These are phyloP conservation scores for Drosophila dunni DNA, from an alignment of 1,140 invertebrate genomes.

Conservation along the genomic window DNA sequence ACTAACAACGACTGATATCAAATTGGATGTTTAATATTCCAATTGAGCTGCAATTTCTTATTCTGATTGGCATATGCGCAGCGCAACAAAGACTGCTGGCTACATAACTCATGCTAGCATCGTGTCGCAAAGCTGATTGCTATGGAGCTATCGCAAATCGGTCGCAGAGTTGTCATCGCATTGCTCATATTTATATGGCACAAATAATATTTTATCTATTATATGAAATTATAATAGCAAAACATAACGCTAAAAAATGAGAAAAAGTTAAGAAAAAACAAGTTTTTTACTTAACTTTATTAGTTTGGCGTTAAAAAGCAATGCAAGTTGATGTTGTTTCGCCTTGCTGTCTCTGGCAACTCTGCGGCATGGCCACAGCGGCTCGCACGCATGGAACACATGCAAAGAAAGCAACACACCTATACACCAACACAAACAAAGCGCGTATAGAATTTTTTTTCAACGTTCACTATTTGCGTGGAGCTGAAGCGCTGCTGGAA, in stretches of 20 bases:
- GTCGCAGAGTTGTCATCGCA: conserved; percentile 43
- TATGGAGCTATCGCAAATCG: conserved; percentile 17
- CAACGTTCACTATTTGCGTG: conserved; percentile 71
- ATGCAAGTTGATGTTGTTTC: not conserved
- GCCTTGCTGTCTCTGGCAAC: conserved; percentile 34
- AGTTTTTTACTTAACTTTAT: fast-evolving
- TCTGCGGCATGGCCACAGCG: conserved; percentile 50
- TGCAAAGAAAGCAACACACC: conserved; percentile 39
- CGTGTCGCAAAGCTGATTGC: conserved; percentile 52
- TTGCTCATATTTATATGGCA: not conserved
- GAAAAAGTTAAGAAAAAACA: not conserved
- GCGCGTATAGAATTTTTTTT: conserved; percentile 58
- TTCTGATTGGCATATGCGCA: conserved; percentile 29
- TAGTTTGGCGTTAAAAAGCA: not conserved
- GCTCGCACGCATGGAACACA: conserved; percentile 63
- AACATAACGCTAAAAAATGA: not conserved
- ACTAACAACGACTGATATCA: not conserved
- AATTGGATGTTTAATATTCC: conserved; percentile 9
- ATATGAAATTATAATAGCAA: not conserved
- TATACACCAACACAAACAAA: conserved; percentile 54
- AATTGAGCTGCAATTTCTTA: not conserved
- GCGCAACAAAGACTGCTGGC: conserved; percentile 15
- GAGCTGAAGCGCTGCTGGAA: conserved; percentile 42
- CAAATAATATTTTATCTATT: not conserved
- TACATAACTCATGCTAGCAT: conserved; percentile 1